phyloP scores from a whole-genome alignment of 1,140 invertebrate species.

The Bombus waltoni region DNA sequence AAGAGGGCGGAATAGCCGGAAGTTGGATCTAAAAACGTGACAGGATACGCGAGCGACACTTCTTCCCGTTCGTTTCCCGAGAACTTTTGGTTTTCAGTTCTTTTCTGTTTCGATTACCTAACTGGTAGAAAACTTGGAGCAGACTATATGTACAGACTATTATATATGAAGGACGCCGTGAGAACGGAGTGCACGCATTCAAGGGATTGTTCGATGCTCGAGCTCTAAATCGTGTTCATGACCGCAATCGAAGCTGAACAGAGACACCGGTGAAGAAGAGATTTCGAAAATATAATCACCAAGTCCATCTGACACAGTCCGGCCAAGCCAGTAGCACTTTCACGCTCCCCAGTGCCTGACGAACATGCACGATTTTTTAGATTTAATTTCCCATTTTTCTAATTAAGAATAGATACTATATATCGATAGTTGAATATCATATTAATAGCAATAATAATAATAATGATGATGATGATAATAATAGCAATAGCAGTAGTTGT shows the following conservation, averaged over 20 bases:
- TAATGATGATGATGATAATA: conserved; percentile 73
- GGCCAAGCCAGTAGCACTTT: background rate
- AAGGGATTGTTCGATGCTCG: conserved; percentile 11
- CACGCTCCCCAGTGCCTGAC: background rate
- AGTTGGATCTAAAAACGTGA: background rate
- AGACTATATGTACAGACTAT: background rate
- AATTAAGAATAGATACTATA: conserved; percentile 9
- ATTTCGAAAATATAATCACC: conserved; percentile 1
- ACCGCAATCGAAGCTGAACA: background rate
- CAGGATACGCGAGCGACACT: background rate
- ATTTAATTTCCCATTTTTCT: background rate
- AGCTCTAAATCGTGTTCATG: background rate
- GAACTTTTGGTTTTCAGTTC: background rate
- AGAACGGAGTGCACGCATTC: background rate
- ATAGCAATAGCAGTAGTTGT: conserved; percentile 71
- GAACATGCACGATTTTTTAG: background rate
- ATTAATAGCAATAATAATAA: conserved; percentile 71
- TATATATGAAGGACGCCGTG: background rate
- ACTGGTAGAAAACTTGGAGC: background rate
- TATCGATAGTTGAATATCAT: conserved; percentile 52
- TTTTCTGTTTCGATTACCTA: background rate
- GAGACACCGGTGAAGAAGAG: conserved; percentile 10
- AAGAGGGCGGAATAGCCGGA: conserved; percentile 1
- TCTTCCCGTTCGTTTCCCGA: background rate
- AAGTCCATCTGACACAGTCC: background rate